phyloP scores from a whole-genome alignment of 2,797 vertebrate species.

The Petrocephalus sullivani region DNA sequence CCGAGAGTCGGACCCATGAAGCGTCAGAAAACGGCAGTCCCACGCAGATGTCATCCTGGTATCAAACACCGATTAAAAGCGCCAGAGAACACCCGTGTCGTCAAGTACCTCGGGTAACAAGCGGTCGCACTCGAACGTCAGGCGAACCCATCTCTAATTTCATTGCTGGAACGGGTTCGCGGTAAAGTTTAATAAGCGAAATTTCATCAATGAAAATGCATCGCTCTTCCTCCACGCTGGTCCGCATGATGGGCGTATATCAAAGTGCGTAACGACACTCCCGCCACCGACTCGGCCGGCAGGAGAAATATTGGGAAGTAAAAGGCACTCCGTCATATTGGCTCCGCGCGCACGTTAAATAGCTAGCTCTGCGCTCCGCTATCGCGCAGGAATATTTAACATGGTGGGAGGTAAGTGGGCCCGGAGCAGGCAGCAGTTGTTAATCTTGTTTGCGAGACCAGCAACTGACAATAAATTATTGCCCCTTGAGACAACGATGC shows the following conservation, averaged over 20 bases:
- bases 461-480: conserved; percentile 25
- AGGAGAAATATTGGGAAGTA: neutral
- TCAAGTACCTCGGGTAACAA: neutral
- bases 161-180: neutral
- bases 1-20: neutral
- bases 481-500: conserved; percentile 17
- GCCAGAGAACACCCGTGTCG: neutral
- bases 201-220: neutral
- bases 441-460: conserved; percentile 22
- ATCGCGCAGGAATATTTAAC: conserved; percentile 26
- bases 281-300: neutral
- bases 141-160: neutral
- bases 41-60: neutral
- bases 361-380: neutral
- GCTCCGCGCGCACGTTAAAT: conserved; percentile 26
- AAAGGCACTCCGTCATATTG: neutral
- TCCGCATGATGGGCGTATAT: neutral
- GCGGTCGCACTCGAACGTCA: neutral
- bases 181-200: neutral
- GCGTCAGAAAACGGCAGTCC: too few species aligned
- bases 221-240: neutral
- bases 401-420: conserved; percentile 23
- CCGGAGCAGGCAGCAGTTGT: neutral
- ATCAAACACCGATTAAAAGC: neutral
- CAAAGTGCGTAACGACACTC: neutral